These are phyloP conservation scores for Drosophila triauraria DNA, from an alignment of 1,140 invertebrate genomes.

Conservation along the genomic window DNA sequence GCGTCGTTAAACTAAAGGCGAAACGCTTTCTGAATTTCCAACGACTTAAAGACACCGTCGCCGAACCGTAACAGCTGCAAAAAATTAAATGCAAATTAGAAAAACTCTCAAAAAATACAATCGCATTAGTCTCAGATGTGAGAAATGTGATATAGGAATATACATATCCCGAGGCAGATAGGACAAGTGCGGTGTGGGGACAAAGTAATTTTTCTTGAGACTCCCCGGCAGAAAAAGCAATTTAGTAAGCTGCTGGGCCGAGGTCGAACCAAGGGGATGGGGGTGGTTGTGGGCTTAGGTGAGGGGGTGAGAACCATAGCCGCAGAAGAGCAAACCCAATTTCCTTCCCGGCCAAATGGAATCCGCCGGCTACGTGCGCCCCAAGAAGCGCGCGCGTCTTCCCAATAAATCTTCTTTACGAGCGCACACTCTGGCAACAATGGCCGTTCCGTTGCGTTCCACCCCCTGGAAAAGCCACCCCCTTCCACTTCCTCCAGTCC, in stretches of 20 bases:
- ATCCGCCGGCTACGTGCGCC: constrained; percentile 69
- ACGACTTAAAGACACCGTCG: constrained; percentile 64
- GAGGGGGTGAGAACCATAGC: constrained; percentile 15
- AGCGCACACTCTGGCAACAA: constrained; percentile 85
- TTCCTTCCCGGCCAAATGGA: constrained; percentile 75
- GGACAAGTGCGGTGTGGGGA: constrained; percentile 39
- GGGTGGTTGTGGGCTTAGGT: not conserved
- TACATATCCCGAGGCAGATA: constrained; percentile 43
- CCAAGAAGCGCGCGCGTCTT: constrained; percentile 84
- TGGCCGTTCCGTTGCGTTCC: constrained; percentile 61
- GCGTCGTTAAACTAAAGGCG: constrained; percentile 71
- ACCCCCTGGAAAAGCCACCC: constrained; percentile 20
- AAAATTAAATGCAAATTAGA: constrained; percentile 84
- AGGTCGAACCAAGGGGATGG: constrained; percentile 34
- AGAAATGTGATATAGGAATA: constrained; percentile 82
- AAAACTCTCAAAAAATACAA: constrained; percentile 79
- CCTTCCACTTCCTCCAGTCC: constrained; percentile 15
- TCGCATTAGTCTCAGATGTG: constrained; percentile 84
- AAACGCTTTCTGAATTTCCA: constrained; percentile 74
- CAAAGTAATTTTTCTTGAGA: constrained; percentile 79
- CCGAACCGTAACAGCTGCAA: constrained; percentile 75
- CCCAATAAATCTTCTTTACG: constrained; percentile 85
- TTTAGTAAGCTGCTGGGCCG: constrained; percentile 74
- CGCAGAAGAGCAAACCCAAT: constrained; percentile 77
- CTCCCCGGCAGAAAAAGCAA: constrained; percentile 70